Evolutionary conservation across 1,140 invertebrate genomes (phyloP), one percentile per base, ranked within the genome.

Genomic region (Drosophila hydei): DNA sequence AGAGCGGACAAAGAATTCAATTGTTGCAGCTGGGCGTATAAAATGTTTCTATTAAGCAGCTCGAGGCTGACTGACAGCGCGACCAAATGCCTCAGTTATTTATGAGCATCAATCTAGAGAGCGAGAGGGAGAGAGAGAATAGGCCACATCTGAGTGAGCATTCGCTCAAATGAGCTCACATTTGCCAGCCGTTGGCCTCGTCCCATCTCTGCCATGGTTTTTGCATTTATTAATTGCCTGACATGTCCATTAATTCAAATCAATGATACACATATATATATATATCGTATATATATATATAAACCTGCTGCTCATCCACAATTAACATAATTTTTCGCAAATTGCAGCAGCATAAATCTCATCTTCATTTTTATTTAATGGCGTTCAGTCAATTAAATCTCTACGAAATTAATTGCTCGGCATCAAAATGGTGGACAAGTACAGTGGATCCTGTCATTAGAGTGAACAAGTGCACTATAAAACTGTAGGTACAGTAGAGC

Each of bases 161-260:
- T 3, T 38, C 36, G 36, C 36, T 7, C 45, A 38, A 38, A 40
- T 55, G 52, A 21, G 33, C 25, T 19, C 52, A 51, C 27, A 12
- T 7, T 18, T 51, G 12, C n/a, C 16, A 50, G 33, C 50, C 54
- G 43, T 43, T 72, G 50, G 59, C 40, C 27, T 18, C 40, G 19
- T 40, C 36, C 27, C 25, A 25, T 42, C 18, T 14, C 23, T 89
- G 75, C 67, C 63, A 85, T 89, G 89, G 70, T 81, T 55, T 79
- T 83, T 91, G 83, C 80, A 91, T 91, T 85, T 91, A 91, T 90
- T 91, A 90, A 91, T 91, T 91, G 83, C 79, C 77, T 91, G 90
- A 91, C 89, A 88, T 85, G 74, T 79, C 70, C 89, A 91, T 91
- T 90, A 81, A 91, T 91, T 91, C 88, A 76, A 89, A 88, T 91